These are phyloP conservation scores for Leptodactylus fuscus DNA, from an alignment of 2,113 vertebrate species.

Conservation along the genomic window DNA sequence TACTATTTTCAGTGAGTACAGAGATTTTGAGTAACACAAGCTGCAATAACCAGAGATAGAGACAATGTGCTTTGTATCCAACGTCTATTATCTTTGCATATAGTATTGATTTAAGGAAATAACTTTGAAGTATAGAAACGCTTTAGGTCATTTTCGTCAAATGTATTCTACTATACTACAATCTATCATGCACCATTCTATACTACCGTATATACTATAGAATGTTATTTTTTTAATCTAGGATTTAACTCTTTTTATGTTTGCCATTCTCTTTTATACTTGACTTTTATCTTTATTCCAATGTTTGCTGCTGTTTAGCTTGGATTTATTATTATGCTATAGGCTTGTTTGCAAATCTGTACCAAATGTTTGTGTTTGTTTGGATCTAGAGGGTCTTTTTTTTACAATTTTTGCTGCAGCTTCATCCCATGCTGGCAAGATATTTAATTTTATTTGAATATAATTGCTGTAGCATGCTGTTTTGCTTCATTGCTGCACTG, in stretches of 20 bases:
- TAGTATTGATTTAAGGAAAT: no score
- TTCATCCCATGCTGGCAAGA: conserved; percentile 9
- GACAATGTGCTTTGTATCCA: no score
- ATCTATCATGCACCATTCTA: no score
- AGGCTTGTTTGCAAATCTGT: conserved; percentile 6
- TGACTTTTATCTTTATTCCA: neutral
- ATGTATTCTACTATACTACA: no score
- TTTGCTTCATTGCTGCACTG: conserved; percentile 37
- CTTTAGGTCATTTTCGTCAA: no score
- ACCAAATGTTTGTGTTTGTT: neutral
- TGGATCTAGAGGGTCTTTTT: neutral
- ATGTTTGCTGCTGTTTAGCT: conserved; percentile 8
- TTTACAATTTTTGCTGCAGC: neutral
- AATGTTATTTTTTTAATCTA: neutral
- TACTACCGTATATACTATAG: no score
- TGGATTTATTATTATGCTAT: neutral
- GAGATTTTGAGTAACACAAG: no score
- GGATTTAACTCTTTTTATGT: neutral
- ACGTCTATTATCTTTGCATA: no score
- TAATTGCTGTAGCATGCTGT: conserved; percentile 49
- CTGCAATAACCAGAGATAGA: no score
- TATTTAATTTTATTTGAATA: conserved; percentile 43
- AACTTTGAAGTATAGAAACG: no score
- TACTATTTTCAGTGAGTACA: no score
- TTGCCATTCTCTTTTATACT: neutral